Percentiles rank a stretch among this genome's conserved stretches.
Conservation (phyloP, 2,888 invertebrate genomes). For the Pseudococcus longispinus region DNA sequence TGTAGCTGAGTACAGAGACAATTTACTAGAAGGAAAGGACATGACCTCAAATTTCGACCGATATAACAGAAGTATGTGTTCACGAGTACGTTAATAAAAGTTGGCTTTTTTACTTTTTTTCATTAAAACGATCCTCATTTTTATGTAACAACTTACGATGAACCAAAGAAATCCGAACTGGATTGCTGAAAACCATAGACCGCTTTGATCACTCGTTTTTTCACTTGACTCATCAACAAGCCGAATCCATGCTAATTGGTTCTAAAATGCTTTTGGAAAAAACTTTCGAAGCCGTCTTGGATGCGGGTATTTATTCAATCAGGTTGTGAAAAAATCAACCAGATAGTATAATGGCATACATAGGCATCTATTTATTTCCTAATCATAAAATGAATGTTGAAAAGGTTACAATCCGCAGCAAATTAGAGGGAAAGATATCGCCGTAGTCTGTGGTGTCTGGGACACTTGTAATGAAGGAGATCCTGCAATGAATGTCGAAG, state of each 20-base stretch:
- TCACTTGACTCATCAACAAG: background rate
- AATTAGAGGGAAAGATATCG: background rate
- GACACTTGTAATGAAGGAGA: too few relatives aligned
- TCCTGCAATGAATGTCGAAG: too few relatives aligned
- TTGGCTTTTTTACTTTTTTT: too few relatives aligned
- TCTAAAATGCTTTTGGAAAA: background rate
- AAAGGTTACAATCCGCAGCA: slow-evolving; percentile 1
- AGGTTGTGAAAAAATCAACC: too few relatives aligned
- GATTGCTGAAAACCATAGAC: background rate
- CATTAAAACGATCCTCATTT: too few relatives aligned
- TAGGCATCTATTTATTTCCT: background rate
- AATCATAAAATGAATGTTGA: background rate
- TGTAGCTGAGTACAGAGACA: background rate
- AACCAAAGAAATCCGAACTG: background rate
- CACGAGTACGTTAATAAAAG: too few relatives aligned
- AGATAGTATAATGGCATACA: too few relatives aligned
- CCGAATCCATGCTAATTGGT: background rate
- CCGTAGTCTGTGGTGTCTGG: background rate
- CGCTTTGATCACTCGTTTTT: slow-evolving; percentile 4
- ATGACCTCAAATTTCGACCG: background rate
- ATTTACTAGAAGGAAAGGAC: background rate
- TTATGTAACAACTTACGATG: background rate
- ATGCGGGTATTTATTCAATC: background rate
- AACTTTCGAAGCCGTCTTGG: background rate
- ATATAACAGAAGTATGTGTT: background rate